These are phyloP conservation scores for Trogon melanurus DNA, from an alignment of 2,113 vertebrate species.

Conservation along the genomic window DNA sequence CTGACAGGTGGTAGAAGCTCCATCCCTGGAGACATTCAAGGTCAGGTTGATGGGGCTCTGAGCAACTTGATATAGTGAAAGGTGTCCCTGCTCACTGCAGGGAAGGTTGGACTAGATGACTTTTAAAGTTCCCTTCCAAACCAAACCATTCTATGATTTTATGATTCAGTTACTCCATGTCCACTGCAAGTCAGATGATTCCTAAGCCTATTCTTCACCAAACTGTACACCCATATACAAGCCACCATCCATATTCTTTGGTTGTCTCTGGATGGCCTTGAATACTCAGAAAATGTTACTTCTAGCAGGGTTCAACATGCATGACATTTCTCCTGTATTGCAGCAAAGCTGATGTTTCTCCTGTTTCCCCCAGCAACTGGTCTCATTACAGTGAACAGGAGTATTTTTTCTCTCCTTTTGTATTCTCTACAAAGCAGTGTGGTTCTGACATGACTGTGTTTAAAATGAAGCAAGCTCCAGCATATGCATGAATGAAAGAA, in stretches of 20 bases:
- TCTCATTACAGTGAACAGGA: not conserved
- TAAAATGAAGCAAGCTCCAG: conserved; percentile 39
- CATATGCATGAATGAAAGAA: conserved; percentile 56
- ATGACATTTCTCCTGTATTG: not conserved
- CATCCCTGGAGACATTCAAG: no score
- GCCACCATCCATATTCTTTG: not conserved
- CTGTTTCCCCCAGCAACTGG: not conserved
- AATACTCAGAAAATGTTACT: not conserved
- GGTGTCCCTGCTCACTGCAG: no score
- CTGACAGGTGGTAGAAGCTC: no score
- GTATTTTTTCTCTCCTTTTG: conserved; percentile 13
- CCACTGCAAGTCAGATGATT: not conserved
- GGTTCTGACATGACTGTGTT: conserved; percentile 50
- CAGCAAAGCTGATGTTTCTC: not conserved
- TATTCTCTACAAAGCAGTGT: conserved; percentile 21
- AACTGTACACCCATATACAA: not conserved
- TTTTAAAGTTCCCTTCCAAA: no score
- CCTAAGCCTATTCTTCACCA: not conserved
- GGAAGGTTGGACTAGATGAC: no score
- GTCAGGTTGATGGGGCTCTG: no score
- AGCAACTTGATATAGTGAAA: no score
- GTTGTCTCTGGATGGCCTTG: not conserved
- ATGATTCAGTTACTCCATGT: not conserved
- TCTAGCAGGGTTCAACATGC: not conserved
- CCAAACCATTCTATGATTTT: no score